A percentile compares a stretch with the other conserved stretches of the same genome.
Conservation (phyloP, 1,140 invertebrate genomes). For the Drosophila sechellia region DNA sequence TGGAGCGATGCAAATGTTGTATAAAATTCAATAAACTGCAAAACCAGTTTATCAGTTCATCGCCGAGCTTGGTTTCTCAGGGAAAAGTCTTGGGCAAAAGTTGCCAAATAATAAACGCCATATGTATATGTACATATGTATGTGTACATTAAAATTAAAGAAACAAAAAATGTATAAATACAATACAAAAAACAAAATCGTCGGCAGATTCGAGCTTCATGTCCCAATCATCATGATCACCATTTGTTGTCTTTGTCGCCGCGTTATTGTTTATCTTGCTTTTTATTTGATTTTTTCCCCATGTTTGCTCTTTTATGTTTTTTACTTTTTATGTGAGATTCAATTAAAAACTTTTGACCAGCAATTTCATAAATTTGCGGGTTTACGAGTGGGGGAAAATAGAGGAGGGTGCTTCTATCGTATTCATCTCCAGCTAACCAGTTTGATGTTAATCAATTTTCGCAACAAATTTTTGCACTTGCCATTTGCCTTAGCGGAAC, state of each 20-base stretch:
- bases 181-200: conserved; percentile 13
- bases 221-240: conserved; percentile 52
- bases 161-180: conserved; percentile 11
- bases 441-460: conserved; percentile 82
- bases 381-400: conserved; percentile 1
- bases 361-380: conserved; percentile 63
- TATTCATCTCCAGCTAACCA: conserved; percentile 40
- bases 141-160: conserved; percentile 14
- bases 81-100: conserved; percentile 58
- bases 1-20: conserved; percentile 68
- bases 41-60: conserved; percentile 74
- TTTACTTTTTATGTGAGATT: conserved; percentile 57
- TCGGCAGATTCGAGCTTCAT: conserved; percentile 34
- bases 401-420: conserved; percentile 1
- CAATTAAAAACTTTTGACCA: conserved; percentile 72
- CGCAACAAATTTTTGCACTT: conserved; percentile 81
- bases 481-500: conserved; percentile 58
- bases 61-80: conserved; percentile 26
- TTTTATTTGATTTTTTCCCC: conserved; percentile 36
- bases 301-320: conserved; percentile 23
- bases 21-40: conserved; percentile 70
- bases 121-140: conserved; percentile 11
- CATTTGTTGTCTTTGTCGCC: conserved; percentile 55
- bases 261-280: conserved; percentile 47
- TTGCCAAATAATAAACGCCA: conserved; percentile 49